phyloP scores from a whole-genome alignment of 1,140 invertebrate species.

The Zaprionus nigranus region DNA sequence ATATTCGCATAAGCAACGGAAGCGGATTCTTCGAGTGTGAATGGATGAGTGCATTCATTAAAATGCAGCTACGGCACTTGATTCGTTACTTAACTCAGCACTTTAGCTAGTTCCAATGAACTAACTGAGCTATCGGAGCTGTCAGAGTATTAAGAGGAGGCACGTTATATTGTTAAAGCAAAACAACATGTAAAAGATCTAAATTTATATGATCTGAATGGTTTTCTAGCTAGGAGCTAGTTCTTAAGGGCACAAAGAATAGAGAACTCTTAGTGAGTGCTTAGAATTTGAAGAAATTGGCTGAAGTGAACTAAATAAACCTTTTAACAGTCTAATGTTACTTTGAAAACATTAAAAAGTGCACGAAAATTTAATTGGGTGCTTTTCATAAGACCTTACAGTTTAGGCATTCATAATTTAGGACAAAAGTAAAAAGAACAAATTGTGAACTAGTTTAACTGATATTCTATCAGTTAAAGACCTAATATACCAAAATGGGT shows the following conservation, averaged over 20 bases:
- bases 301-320: no score
- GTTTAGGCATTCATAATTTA: no score
- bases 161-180: not conserved
- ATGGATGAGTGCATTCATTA: slow-evolving; percentile 64
- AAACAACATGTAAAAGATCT: not conserved
- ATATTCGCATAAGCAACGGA: slow-evolving; percentile 68
- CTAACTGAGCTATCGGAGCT: not conserved
- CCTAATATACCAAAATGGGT: no score
- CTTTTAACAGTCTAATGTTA: no score
- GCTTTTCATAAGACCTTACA: no score
- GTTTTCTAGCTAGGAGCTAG: not conserved
- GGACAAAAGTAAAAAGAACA: not conserved
- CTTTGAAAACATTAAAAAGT: no score
- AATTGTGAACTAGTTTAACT: not conserved
- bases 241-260: not conserved
- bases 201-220: not conserved
- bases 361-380: no score
- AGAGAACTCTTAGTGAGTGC: no score
- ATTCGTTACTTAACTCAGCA: slow-evolving; percentile 13
- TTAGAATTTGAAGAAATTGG: no score
- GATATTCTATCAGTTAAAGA: not conserved
- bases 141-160: not conserved
- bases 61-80: slow-evolving; percentile 6
- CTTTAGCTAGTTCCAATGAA: not conserved
- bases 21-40: slow-evolving; percentile 45